A percentile compares a stretch with the other conserved stretches of the same genome.
Evolutionary conservation across 2,888 invertebrate genomes (phyloP).

Genomic region (Polyommatus iphigenia): DNA sequence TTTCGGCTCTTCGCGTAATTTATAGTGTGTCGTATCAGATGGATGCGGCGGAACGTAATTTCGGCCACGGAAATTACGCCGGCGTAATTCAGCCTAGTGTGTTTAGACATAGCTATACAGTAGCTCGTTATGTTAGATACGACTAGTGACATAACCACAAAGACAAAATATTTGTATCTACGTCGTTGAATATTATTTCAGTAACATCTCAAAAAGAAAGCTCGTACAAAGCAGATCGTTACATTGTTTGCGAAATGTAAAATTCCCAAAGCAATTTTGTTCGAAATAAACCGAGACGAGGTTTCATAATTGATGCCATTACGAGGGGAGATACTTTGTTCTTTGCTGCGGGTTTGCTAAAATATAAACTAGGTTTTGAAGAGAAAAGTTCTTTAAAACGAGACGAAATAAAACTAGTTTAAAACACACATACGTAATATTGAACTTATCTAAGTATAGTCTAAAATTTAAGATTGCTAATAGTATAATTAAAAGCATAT

Average conservation of each 20-base stretch:
- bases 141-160: neutral
- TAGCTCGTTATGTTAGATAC: neutral
- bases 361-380: constrained; percentile 1
- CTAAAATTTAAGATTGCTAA: too few species aligned
- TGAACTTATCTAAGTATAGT: too few species aligned
- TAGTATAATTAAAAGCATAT: too few species aligned
- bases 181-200: neutral
- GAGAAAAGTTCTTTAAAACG: neutral
- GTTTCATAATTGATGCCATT: constrained; percentile 64
- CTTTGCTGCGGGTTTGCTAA: constrained; percentile 36
- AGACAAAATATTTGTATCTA: neutral
- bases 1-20: too few species aligned
- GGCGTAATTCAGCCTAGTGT: too few species aligned
- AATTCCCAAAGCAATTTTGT: constrained; percentile 28
- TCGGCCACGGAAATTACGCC: too few species aligned
- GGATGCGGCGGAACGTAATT: too few species aligned
- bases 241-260: constrained; percentile 22
- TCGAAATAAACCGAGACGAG: constrained; percentile 30
- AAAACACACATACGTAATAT: too few species aligned
- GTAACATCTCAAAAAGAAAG: constrained; percentile 1
- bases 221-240: constrained; percentile 8
- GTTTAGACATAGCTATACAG: too few species aligned
- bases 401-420: too few species aligned
- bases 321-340: constrained; percentile 45
- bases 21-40: too few species aligned